Conservation (phyloP, 64 coral and sea anemone genomes). For the Porites australiensis region DNA sequence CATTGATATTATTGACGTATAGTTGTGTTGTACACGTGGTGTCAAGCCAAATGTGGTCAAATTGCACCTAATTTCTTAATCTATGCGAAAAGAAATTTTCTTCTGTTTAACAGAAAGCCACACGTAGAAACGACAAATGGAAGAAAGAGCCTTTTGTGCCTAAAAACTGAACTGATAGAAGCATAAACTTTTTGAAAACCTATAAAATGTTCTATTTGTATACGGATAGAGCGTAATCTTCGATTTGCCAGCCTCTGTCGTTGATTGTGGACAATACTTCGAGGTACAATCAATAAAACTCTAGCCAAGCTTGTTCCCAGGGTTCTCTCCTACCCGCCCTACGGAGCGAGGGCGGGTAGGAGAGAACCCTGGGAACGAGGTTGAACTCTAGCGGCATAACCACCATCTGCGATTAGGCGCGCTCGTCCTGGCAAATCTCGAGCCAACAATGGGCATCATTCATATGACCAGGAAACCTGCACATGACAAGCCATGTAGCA, state of each 20-base stretch:
- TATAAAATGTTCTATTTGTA: conserved; percentile 9
- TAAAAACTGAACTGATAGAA: background rate
- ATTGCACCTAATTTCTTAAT: no score
- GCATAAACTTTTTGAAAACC: conserved; percentile 26
- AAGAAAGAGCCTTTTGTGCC: conserved; percentile 1
- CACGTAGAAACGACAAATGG: conserved; percentile 10
- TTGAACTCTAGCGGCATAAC: background rate
- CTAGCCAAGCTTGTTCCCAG: no score
- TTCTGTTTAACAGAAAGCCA: no score
- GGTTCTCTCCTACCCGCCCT: no score
- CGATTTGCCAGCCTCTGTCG: background rate
- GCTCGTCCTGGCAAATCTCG: background rate
- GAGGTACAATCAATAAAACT: no score
- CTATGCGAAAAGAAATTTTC: no score
- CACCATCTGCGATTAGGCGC: background rate
- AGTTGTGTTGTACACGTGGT: no score
- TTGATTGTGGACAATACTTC: no score
- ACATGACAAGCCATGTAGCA: background rate
- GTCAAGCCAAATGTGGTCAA: no score
- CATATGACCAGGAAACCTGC: background rate
- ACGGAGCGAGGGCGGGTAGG: no score
- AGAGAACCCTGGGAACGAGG: no score
- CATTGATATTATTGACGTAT: no score
- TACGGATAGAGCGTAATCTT: background rate
- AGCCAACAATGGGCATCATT: background rate